Evolutionary conservation across 2,888 invertebrate species (phyloP).

Genomic region (Drosophila diplacantha): DNA sequence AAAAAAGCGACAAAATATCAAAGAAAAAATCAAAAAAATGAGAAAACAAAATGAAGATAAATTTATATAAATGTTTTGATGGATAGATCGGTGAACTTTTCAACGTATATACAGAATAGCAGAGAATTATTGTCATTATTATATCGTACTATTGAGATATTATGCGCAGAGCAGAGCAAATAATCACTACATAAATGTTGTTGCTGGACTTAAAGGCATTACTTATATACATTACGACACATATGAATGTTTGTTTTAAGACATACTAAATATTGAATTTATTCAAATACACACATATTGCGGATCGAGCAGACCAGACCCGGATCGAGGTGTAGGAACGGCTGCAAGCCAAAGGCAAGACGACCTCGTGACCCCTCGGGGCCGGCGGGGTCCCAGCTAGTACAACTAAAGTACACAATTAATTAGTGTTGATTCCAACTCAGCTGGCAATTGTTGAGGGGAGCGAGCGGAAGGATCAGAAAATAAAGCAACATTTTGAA

Average conservation of each 20-base stretch:
- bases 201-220: conserved; percentile 48
- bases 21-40: conserved; percentile 18
- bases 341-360: conserved; percentile 38
- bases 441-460: conserved; percentile 43
- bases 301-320: conserved; percentile 31
- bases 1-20: conserved; percentile 26
- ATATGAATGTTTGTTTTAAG: conserved; percentile 58
- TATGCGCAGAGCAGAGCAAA: conserved; percentile 31
- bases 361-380: conserved; percentile 3
- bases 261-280: conserved; percentile 66
- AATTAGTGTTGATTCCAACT: conserved; percentile 59
- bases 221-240: conserved; percentile 28
- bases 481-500: conserved; percentile 59
- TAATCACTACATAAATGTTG: conserved; percentile 45
- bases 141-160: conserved; percentile 35
- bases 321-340: conserved; percentile 26
- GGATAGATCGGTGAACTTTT: conserved; percentile 59
- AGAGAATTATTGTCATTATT: conserved; percentile 39
- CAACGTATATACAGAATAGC: conserved; percentile 52
- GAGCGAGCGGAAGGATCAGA: conserved; percentile 39
- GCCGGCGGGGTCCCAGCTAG: conserved; percentile 12
- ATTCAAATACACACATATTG: conserved; percentile 72
- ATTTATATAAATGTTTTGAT: conserved; percentile 55
- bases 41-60: conserved; percentile 12
- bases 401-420: conserved; percentile 30